phyloP scores from a whole-genome alignment of 2,113 vertebrate species.

The Burhinus bistriatus region DNA sequence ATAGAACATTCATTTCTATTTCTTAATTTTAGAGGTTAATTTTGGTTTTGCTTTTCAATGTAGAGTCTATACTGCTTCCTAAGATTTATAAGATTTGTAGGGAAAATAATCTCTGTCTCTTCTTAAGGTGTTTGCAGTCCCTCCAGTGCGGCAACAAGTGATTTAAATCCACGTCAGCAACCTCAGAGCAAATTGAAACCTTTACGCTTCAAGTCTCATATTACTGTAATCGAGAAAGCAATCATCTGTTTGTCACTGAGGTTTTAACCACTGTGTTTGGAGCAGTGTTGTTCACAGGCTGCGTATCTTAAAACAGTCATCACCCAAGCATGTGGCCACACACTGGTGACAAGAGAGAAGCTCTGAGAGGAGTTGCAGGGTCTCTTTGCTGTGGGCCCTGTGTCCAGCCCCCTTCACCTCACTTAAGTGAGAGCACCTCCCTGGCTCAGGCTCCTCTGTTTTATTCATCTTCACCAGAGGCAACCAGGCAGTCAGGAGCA shows the following conservation, averaged over 20 bases:
- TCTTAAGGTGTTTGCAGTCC: neutral
- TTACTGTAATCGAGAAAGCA: neutral
- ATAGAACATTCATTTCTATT: neutral
- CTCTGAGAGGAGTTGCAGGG: neutral
- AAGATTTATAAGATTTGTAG: neutral
- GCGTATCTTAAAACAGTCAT: neutral
- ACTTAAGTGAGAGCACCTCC: neutral
- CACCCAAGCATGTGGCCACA: neutral
- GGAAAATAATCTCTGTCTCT: neutral
- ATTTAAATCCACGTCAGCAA: neutral
- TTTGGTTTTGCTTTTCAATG: neutral
- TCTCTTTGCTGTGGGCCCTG: neutral
- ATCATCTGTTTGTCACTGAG: neutral
- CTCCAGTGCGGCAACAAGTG: neutral
- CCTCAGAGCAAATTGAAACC: neutral
- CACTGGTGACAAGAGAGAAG: neutral
- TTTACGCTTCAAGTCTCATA: neutral
- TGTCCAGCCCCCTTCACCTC: accelerated
- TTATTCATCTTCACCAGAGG: neutral
- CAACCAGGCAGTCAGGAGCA: neutral
- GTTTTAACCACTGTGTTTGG: neutral
- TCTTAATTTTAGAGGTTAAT: neutral
- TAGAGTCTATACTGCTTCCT: neutral
- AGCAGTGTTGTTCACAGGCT: neutral
- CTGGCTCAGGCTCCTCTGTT: neutral